A percentile compares a stretch with the other conserved stretches of the same genome.
phyloP scores from a whole-genome alignment of 2,797 vertebrate genomes.

The Clarias platycephalus region DNA sequence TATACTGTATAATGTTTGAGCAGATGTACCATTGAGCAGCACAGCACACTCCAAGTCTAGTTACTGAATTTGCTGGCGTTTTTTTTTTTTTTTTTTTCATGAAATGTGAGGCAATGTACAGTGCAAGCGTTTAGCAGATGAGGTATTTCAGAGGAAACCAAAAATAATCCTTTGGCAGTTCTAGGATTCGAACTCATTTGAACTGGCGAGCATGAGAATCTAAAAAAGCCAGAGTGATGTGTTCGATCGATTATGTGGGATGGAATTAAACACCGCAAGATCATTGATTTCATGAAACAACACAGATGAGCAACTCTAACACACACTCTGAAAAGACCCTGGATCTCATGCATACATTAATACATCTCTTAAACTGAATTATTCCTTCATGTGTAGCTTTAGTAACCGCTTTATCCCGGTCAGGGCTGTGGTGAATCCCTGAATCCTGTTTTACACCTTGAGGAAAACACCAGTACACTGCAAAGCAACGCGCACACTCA shows the following conservation, averaged over 20 bases:
- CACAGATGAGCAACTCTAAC: background rate
- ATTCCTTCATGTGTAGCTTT: background rate
- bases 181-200: background rate
- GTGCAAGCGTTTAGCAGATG: background rate
- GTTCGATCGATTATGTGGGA: background rate
- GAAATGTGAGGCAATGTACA: background rate
- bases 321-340: background rate
- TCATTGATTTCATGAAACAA: conserved; percentile 8
- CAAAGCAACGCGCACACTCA: background rate
- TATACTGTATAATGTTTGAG: background rate
- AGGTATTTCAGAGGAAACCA: background rate
- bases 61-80: background rate
- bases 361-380: background rate
- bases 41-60: no score
- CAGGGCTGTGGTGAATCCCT: background rate
- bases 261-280: background rate
- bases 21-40: background rate
- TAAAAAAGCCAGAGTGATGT: background rate
- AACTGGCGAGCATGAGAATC: background rate
- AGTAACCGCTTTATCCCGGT: background rate
- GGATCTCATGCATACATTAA: background rate
- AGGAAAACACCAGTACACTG: background rate
- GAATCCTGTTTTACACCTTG: background rate
- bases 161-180: background rate
- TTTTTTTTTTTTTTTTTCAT: background rate